Conservation (phyloP, 2,888 invertebrate genomes). For the Pristionchus exspectatus region DNA sequence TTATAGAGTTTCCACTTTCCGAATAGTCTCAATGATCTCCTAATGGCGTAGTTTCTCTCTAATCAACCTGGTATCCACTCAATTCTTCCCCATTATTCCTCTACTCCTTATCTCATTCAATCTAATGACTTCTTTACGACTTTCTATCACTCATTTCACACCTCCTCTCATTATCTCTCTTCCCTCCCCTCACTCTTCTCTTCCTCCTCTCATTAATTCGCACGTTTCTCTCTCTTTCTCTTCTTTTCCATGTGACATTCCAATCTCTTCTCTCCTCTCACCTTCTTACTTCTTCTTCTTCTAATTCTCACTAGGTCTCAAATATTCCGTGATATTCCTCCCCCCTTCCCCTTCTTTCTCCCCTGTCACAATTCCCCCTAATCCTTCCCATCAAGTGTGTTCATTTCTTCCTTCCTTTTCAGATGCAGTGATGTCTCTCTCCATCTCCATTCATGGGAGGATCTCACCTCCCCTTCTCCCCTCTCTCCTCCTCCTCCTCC, state of each 20-base stretch:
- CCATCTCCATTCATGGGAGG: not conserved
- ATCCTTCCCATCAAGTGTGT: conserved; percentile 4
- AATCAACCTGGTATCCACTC: not conserved
- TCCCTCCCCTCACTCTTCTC: not conserved
- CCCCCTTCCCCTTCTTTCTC: not conserved
- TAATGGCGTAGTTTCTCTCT: not conserved
- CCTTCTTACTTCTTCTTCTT: not conserved
- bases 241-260: conserved; percentile 15
- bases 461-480: conserved; percentile 4
- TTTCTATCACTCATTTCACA: conserved; percentile 33
- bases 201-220: conserved; percentile 13
- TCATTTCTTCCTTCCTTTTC: not conserved
- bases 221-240: conserved; percentile 9
- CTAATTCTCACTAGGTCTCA: conserved; percentile 21
- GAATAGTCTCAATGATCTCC: not conserved
- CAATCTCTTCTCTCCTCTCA: conserved; percentile 30
- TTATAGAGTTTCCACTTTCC: not conserved
- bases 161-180: conserved; percentile 39
- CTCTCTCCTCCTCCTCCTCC: conserved; percentile 24
- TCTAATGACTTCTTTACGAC: conserved; percentile 34
- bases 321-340: conserved; percentile 29
- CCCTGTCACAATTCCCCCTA: not conserved
- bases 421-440: conserved; percentile 34
- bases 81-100: conserved; percentile 5
- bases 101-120: not conserved